A percentile compares a stretch with the other conserved stretches of the same genome.
Conservation (phyloP, 2,113 vertebrate genomes). For the Terrapene triunguis region DNA sequence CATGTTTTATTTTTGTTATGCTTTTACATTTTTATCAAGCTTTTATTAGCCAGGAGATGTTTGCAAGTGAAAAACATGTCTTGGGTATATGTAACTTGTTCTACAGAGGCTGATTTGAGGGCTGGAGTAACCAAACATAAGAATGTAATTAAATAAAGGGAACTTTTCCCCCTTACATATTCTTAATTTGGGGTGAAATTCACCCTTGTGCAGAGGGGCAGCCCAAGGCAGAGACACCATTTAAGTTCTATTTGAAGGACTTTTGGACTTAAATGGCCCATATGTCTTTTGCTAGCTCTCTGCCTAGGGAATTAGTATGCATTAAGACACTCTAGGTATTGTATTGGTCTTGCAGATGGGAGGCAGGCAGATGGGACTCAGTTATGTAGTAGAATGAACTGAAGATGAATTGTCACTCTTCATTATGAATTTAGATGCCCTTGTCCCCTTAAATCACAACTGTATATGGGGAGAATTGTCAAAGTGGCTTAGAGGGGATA, state of each 20-base stretch:
- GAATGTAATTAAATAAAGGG: background rate
- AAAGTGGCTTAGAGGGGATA: background rate
- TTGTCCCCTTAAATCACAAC: constrained; percentile 28
- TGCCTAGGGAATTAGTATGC: background rate
- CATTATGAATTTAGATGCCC: background rate
- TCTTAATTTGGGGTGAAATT: background rate
- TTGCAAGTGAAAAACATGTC: background rate
- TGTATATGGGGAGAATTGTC: background rate
- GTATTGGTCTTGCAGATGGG: background rate
- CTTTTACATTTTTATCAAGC: constrained; percentile 4
- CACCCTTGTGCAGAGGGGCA: too few species aligned
- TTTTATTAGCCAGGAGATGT: background rate
- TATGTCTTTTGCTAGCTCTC: background rate
- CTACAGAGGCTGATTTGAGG: background rate
- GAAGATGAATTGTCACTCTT: background rate
- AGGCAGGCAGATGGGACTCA: background rate
- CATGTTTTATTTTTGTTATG: background rate
- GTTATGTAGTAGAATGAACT: background rate
- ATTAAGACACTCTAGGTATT: background rate
- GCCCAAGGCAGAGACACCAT: background rate
- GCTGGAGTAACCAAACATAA: background rate
- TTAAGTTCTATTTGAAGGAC: background rate
- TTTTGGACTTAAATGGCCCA: background rate
- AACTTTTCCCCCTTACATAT: background rate
- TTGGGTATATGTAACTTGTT: background rate